A percentile compares a stretch with the other conserved stretches of the same genome.
Conservation (phyloP, 2,113 vertebrate genomes). For the Haemorhous mexicanus region DNA sequence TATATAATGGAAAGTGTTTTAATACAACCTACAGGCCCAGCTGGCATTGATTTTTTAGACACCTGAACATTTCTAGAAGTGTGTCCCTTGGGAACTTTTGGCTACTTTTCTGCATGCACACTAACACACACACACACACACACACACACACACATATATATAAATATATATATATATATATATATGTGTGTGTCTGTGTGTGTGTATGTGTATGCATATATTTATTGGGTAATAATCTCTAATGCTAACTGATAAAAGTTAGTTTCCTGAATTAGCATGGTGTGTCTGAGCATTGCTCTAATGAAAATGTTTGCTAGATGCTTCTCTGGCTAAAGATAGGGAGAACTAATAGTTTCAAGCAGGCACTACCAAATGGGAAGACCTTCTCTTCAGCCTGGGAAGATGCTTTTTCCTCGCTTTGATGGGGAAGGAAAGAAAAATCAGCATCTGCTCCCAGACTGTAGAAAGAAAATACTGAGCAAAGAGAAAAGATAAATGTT, state of each 20-base stretch:
- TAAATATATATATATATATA: not conserved
- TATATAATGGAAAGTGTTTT: not conserved
- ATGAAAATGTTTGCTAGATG: conserved; percentile 36
- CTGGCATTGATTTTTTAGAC: not conserved
- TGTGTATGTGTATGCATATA: not conserved
- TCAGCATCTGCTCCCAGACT: not conserved
- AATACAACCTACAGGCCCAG: not conserved
- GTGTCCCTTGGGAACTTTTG: not conserved
- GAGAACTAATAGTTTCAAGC: not conserved
- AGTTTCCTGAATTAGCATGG: conserved; percentile 43
- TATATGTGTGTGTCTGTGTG: not conserved
- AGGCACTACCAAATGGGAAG: not conserved
- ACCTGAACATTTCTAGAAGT: not conserved
- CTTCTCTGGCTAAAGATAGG: not conserved
- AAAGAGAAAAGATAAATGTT: not conserved
- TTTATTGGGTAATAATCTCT: conserved; percentile 19
- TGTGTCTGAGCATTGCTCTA: conserved; percentile 27
- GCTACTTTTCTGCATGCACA: not conserved
- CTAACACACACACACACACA: not conserved
- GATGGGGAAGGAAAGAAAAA: not conserved
- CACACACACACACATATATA: not conserved
- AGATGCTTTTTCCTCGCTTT: not conserved
- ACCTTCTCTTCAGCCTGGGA: not conserved
- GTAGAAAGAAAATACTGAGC: not conserved
- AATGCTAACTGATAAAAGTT: conserved; percentile 24